Evolutionary conservation across 1,140 invertebrate species (phyloP), one percentile per base, ranked within the genome.

Genomic region (Brachionus angularis): DNA sequence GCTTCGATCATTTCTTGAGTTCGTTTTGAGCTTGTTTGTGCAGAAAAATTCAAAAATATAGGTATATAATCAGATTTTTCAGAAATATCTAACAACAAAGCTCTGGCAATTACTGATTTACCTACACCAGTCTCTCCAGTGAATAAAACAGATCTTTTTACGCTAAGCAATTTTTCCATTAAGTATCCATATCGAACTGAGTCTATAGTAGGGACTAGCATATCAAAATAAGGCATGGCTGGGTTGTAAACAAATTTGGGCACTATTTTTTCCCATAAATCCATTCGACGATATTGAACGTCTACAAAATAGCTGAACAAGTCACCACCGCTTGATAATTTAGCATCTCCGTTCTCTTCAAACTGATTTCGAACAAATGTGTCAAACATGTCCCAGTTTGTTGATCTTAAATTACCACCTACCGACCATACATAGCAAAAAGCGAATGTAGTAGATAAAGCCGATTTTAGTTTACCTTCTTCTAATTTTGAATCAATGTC

Each of bases 41-140:
- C 90, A 0, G 90, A 92, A 80, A 93, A 92, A 76, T 91, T 91
- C 4, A 93, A 83, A 71, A 87, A 87, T 3, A 89, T 84, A 0
- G 89, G 86, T 14, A 91, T 84, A 77, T 87, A 89, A 10, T 79
- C 77, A 5, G 84, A 85, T 10, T 84, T 82, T 1, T 85, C 78
- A 21, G 84, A 78, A 50, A 92, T 83, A 14, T 83, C 84, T 31
- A 86, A 86, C 27, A 93, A 79, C 5, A 88, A 85, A 29, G 86
- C 85, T 76, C 88, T 86, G 1, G 89, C 89, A 58, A 92, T 86
- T 1, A 91, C 87, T 8, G 89, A 89, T 84, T 93, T 92, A 50
- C 90, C 90, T 46, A 91, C 89, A 58, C 80, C 80, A 25, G 79
- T 81, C 5, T 72, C 75, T 25, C 81, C 81, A 29, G 80, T 82